Evolutionary conservation across 1,140 invertebrate species (phyloP).

Genomic region (Drosophila grimshawi): DNA sequence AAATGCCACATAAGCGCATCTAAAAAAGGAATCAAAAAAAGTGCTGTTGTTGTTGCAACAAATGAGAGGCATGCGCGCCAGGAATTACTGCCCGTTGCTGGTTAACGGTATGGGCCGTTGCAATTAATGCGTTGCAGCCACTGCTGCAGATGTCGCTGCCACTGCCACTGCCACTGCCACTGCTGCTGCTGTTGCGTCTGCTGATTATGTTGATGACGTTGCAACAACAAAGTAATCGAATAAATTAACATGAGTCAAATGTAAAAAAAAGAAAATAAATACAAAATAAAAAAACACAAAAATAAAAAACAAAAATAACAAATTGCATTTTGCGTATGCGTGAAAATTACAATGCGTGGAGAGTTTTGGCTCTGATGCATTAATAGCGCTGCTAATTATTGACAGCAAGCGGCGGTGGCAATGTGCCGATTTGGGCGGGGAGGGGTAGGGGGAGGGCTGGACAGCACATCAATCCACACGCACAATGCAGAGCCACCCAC

Average conservation of each 20-base stretch:
- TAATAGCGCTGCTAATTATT: slow-evolving; percentile 79
- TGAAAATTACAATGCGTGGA: slow-evolving; percentile 14
- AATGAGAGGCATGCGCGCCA: slow-evolving; percentile 46
- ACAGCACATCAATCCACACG: background rate
- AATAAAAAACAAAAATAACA: slow-evolving; percentile 28
- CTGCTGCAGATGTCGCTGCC: slow-evolving; percentile 13
- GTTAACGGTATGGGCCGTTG: slow-evolving; percentile 5
- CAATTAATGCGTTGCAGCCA: slow-evolving; percentile 24
- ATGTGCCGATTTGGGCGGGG: background rate
- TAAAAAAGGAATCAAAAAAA: slow-evolving; percentile 62
- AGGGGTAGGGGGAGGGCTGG: too few species aligned
- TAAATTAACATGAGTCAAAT: slow-evolving; percentile 59
- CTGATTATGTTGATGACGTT: slow-evolving; percentile 72
- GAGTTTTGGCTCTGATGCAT: slow-evolving; percentile 24
- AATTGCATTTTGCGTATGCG: slow-evolving; percentile 59
- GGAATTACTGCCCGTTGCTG: background rate
- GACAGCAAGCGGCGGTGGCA: slow-evolving; percentile 24
- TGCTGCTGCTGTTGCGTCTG: slow-evolving; percentile 22
- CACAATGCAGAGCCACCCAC: slow-evolving; percentile 32
- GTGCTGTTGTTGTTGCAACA: slow-evolving; percentile 23
- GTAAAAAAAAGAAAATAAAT: slow-evolving; percentile 15
- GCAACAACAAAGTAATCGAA: slow-evolving; percentile 75
- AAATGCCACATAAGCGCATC: slow-evolving; percentile 57
- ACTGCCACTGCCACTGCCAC: slow-evolving; percentile 10
- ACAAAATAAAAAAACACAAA: slow-evolving; percentile 22